Evolutionary conservation across 2,888 invertebrate species (phyloP).

Genomic region (Smittia aterrima): DNA sequence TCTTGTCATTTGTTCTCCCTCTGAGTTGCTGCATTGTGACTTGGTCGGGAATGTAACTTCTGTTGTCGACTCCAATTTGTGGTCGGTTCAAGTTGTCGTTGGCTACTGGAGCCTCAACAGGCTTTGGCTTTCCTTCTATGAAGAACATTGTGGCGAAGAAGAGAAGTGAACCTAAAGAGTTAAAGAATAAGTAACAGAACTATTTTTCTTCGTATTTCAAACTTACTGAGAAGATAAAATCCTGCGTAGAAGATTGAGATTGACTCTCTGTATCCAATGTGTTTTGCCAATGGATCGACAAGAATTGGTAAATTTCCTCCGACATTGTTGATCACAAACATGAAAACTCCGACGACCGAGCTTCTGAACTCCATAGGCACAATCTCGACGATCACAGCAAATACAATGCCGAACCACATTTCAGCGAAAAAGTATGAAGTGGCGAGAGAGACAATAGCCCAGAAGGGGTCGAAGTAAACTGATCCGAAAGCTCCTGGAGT

Average conservation of each 20-base stretch:
- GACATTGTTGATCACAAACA: slow-evolving; percentile 91
- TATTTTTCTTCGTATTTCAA: too few species aligned
- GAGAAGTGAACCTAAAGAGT: slow-evolving; percentile 69
- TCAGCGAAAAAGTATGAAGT: slow-evolving; percentile 84
- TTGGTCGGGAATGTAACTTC: slow-evolving; percentile 15
- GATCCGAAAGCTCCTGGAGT: slow-evolving; percentile 85
- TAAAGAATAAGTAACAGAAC: slow-evolving; percentile 4
- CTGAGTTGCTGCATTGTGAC: slow-evolving; percentile 25
- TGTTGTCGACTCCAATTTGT: slow-evolving; percentile 17
- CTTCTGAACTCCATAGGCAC: slow-evolving; percentile 79
- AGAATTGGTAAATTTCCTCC: slow-evolving; percentile 86
- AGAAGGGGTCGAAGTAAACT: slow-evolving; percentile 74
- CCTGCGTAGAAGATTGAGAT: slow-evolving; percentile 87
- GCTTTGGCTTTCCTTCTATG: slow-evolving; percentile 61
- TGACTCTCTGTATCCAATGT: slow-evolving; percentile 78
- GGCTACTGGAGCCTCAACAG: not conserved
- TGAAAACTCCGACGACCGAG: slow-evolving; percentile 80
- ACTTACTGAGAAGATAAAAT: slow-evolving; percentile 76
- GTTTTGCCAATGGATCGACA: slow-evolving; percentile 79
- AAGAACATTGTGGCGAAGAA: slow-evolving; percentile 79
- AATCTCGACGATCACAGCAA: slow-evolving; percentile 85
- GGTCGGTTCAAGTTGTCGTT: not conserved
- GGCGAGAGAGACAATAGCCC: slow-evolving; percentile 86
- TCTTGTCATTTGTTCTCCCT: slow-evolving; percentile 25
- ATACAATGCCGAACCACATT: slow-evolving; percentile 78